A percentile compares a stretch with the other conserved stretches of the same genome.
Evolutionary conservation across 2,797 vertebrate species (phyloP).

Genomic region (Gymnodraco acuticeps): DNA sequence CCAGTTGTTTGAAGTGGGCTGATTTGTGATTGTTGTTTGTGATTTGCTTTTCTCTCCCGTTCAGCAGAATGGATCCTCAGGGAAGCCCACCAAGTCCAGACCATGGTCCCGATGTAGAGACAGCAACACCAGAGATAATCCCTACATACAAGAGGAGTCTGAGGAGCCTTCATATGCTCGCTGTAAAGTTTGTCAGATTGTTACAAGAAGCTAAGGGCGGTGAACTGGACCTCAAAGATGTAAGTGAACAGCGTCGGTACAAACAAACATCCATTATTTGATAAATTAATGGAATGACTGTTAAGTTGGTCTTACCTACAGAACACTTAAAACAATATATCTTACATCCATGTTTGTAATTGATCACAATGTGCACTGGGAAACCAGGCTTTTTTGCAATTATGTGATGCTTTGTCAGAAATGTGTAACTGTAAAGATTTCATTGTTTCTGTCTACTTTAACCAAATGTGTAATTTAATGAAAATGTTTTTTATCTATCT

Average conservation of each 20-base stretch:
- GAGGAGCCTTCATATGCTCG: conserved; percentile 90
- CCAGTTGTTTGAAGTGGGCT: background rate
- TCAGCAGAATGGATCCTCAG: conserved; percentile 48
- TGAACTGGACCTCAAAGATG: conserved; percentile 92
- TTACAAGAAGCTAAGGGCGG: conserved; percentile 92
- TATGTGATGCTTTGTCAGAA: background rate
- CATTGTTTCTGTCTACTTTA: background rate
- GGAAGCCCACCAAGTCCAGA: conserved; percentile 10
- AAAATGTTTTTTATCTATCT: background rate
- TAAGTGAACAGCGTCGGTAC: conserved; percentile 64
- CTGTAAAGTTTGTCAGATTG: conserved; percentile 90
- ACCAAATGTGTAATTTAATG: background rate
- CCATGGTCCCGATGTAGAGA: background rate
- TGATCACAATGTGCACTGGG: background rate
- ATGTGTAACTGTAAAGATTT: background rate
- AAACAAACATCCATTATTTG: background rate
- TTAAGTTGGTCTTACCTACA: background rate
- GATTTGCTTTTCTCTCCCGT: background rate
- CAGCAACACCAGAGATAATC: background rate
- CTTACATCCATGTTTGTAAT: background rate
- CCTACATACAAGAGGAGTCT: conserved; percentile 24
- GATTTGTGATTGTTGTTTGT: too few species aligned
- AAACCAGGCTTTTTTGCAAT: background rate
- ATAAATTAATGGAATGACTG: background rate
- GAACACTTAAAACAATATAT: background rate